These are phyloP conservation scores for Psilopogon haemacephalus DNA, from an alignment of 2,113 vertebrate genomes.

Conservation along the genomic window DNA sequence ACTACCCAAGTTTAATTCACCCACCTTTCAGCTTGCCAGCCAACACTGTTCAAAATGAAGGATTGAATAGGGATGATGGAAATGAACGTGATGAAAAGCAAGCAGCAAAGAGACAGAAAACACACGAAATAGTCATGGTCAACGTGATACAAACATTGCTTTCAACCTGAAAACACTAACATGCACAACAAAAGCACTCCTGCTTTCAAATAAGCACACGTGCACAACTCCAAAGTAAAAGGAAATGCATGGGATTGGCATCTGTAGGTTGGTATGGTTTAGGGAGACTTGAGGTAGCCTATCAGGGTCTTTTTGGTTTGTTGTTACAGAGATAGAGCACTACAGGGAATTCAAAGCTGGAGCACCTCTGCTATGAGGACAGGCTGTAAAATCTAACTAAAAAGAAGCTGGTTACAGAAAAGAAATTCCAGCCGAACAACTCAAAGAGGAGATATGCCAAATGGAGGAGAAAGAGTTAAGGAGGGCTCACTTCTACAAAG, in stretches of 20 bases:
- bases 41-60: constrained; percentile 52
- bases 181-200: neutral
- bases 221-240: neutral
- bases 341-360: neutral
- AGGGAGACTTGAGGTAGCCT: neutral
- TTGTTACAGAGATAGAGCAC: neutral
- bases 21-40: constrained; percentile 76
- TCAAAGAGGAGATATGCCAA: neutral
- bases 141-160: neutral
- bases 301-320: neutral
- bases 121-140: constrained; percentile 6
- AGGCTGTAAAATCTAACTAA: too few species aligned
- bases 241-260: neutral
- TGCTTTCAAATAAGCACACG: neutral
- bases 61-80: constrained; percentile 14
- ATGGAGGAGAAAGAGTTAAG: neutral
- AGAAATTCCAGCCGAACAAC: neutral
- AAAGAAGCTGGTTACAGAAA: neutral
- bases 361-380: too few species aligned
- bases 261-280: neutral
- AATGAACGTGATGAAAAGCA: constrained; percentile 37
- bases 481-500: neutral
- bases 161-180: neutral
- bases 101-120: constrained; percentile 39
- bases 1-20: neutral